A percentile compares a stretch with the other conserved stretches of the same genome.
phyloP scores from a whole-genome alignment of 1,140 invertebrate genomes.

The Drosophila erecta region DNA sequence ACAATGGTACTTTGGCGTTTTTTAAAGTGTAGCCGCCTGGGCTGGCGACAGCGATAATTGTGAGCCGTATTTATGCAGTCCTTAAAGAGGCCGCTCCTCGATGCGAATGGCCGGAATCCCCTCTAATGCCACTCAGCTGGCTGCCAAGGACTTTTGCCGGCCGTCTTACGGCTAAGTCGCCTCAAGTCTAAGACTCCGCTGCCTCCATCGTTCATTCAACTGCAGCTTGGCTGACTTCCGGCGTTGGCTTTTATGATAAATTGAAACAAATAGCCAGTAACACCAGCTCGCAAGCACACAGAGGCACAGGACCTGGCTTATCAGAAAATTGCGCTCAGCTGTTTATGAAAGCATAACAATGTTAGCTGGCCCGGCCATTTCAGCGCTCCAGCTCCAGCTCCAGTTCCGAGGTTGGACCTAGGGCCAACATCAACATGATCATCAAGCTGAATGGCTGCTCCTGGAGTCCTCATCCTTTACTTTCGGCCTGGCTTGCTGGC shows the following conservation, averaged over 20 bases:
- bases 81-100: constrained; percentile 14
- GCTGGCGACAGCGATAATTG: constrained; percentile 61
- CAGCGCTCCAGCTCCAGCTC: constrained; percentile 5
- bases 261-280: constrained; percentile 80
- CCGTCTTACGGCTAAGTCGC: constrained; percentile 66
- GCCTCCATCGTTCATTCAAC: constrained; percentile 71
- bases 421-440: constrained; percentile 77
- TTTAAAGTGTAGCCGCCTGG: background rate
- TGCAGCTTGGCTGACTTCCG: constrained; percentile 78
- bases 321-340: constrained; percentile 83
- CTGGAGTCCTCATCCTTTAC: constrained; percentile 7
- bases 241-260: constrained; percentile 82
- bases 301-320: constrained; percentile 64
- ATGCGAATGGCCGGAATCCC: constrained; percentile 49
- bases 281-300: constrained; percentile 10
- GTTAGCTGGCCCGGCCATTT: constrained; percentile 67
- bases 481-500: constrained; percentile 38
- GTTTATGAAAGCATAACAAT: constrained; percentile 83
- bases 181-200: constrained; percentile 62
- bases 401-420: constrained; percentile 6
- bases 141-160: constrained; percentile 58
- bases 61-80: constrained; percentile 64
- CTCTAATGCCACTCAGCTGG: constrained; percentile 58
- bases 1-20: background rate
- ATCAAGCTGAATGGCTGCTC: constrained; percentile 65